Base-by-base conservation (phyloP, 2,797 vertebrate genomes). In the Helicolenus hilgendorfi region DNA sequence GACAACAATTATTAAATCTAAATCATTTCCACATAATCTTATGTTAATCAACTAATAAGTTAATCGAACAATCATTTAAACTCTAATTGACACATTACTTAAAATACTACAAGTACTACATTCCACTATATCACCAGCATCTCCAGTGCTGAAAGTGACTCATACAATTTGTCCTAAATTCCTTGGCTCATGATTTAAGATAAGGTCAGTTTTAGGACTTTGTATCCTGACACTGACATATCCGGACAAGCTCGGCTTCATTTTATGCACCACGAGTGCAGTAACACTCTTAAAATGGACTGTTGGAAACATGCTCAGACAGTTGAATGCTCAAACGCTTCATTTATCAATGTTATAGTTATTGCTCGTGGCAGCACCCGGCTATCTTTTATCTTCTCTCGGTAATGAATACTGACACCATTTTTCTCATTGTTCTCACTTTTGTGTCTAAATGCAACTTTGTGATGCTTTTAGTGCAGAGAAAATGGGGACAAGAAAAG, bases 321-420 rank as follows among this genome's bases (percentile, higher is more conserved):
- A 94, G 93, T 94, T 87, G 83, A 91, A 93, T 88, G 88, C 93
- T 92, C 92, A 88, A 92, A 91, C 85, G 88, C 92, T 92, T 95
- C 89, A 96, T 95, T 95, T 94, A 88, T 96, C 92, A 91, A 62
- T 36, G 88, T 92, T 90, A 84, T 86, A 84, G 92, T 94, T 91
- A 95, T 94, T 91, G 91, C 89, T 95, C 69, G 6, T 86, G 94
- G 94, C 90, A 94, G 87, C 90, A 89, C 83, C 87, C 93, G n/a
- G 90, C 91, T 95, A 93, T 91, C 87, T 90, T 94, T 94, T 84
- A 92, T 94, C 89, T 91, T 79, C 84, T 86, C 70, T 22, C 27
- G 13, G 26, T 91, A 91, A 96, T 93, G 87, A 95, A 90, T 75
- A 75, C 90, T 88, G 92, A 89, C 92, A 91, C 82, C 72, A 60